These are phyloP conservation scores for Ectemnius lituratus DNA, from an alignment of 2,888 invertebrate species.

Conservation along the genomic window DNA sequence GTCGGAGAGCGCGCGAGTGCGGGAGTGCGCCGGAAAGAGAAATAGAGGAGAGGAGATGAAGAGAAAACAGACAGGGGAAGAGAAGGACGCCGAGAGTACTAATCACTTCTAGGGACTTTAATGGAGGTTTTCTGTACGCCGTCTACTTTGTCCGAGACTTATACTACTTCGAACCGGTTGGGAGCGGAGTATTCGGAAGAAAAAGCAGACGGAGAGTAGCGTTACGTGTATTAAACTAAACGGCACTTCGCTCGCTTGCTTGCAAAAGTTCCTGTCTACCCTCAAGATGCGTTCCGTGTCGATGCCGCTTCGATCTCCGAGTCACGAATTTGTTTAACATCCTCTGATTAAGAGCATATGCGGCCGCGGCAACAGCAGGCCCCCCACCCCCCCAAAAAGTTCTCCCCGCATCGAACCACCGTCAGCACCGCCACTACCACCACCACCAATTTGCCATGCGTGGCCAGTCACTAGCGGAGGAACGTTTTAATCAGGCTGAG, in stretches of 20 bases:
- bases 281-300: conserved; percentile 51
- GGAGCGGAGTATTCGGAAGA: conserved; percentile 70
- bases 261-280: conserved; percentile 31
- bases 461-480: conserved; percentile 32
- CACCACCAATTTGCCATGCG: conserved; percentile 28
- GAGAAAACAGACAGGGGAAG: conserved; percentile 43
- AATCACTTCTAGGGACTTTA: conserved; percentile 78
- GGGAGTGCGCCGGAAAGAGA: conserved; percentile 22
- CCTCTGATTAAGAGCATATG: conserved; percentile 47
- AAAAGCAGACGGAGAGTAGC: conserved; percentile 73
- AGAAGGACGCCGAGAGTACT: conserved; percentile 68
- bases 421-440: conserved; percentile 26
- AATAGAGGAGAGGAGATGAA: conserved; percentile 39
- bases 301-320: conserved; percentile 45
- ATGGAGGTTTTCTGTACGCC: conserved; percentile 78
- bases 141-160: conserved; percentile 77
- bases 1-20: conserved; percentile 31
- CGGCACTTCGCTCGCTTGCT: conserved; percentile 56
- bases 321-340: conserved; percentile 46
- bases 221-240: conserved; percentile 75
- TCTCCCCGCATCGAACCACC: conserved; percentile 8
- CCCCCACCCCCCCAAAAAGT: background rate
- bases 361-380: background rate
- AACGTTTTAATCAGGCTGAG: background rate
- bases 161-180: conserved; percentile 70